Percentiles rank a stretch among this genome's conserved stretches.
phyloP scores from a whole-genome alignment of 2,888 invertebrate genomes.

The Antheraea assamensis region DNA sequence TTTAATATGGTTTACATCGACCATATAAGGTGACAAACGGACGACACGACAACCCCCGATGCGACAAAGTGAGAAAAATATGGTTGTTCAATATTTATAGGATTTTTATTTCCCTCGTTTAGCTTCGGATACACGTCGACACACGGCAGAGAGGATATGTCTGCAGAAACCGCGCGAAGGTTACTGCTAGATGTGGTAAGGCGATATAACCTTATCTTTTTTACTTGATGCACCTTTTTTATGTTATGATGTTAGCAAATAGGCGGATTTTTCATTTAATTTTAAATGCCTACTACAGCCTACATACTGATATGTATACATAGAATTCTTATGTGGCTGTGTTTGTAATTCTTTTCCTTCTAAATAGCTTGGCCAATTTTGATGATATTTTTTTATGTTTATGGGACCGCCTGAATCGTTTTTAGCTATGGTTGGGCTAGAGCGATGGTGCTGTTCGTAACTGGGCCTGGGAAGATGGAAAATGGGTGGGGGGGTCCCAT shows the following conservation, averaged over 20 bases:
- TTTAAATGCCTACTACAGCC: too few species aligned
- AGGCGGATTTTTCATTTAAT: background rate
- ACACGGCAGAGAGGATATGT: conserved; percentile 49
- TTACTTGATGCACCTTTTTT: background rate
- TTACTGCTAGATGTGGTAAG: conserved; percentile 43
- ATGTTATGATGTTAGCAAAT: background rate
- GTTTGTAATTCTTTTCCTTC: too few species aligned
- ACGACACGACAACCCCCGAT: conserved; percentile 55
- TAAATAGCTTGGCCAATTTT: too few species aligned
- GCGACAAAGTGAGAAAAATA: conserved; percentile 81
- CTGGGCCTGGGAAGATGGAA: too few species aligned
- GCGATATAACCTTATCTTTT: background rate
- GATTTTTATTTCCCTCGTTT: conserved; percentile 79
- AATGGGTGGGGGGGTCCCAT: too few species aligned
- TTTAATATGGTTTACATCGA: conserved; percentile 35
- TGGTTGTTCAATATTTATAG: conserved; percentile 81
- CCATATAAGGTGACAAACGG: conserved; percentile 53
- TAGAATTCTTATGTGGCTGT: too few species aligned
- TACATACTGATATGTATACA: too few species aligned
- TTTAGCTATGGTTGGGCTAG: too few species aligned
- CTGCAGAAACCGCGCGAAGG: conserved; percentile 13
- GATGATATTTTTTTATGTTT: too few species aligned
- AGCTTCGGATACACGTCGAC: conserved; percentile 67
- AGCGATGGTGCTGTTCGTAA: too few species aligned
- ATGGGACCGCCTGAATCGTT: too few species aligned